Base-by-base conservation (phyloP, 1,140 invertebrate species). In the Panulirus ornatus region DNA sequence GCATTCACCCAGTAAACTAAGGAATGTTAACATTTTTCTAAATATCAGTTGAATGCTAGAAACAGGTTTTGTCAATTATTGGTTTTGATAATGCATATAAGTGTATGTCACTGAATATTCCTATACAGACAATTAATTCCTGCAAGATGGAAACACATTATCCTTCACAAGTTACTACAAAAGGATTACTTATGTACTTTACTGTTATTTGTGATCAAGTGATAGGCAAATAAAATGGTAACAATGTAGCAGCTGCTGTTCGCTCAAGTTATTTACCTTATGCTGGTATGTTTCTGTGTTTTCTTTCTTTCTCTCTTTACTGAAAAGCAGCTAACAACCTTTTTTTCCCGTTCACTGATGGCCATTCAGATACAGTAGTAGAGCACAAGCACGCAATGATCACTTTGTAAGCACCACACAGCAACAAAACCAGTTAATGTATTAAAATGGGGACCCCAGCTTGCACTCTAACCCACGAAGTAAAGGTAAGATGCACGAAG, bases 401-500 rank as follows among this genome's bases (percentile, higher is more conserved):
- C 58, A 81, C 78, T 81, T 58, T 58, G 78, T 81, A 81, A 81
- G 78, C 58, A 58, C n/a, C 34, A 8, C 51, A 81, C 58, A 22
- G 47, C 51, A 38, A 81, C 34, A 81, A 58, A 81, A 58, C 30
- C 44, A 58, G 58, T 81, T 58, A 79, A 58, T 81, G 30, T 54
- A 36, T 58, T 58, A 81, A 81, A 81, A 81, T 81, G 78, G 78
- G 44, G 44, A 81, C 5, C 47, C 78, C 78, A 58, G 78, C 78
- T 81, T 81, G 78, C 11, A 11, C 30, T 58, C 22, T 58, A 81
- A 81, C 47, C 47, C 78, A 81, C n/a, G 58, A 66, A 30, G 5
- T 66, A 66, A 27, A 66, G 78, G 78, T 81, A 81, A 81, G 78
- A 58, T 44, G 44, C 47, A 58, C 30, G 42, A 27, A 36, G 8